Conservation (phyloP, 2,888 invertebrate genomes). For the Nephrotoma guestfalica region DNA sequence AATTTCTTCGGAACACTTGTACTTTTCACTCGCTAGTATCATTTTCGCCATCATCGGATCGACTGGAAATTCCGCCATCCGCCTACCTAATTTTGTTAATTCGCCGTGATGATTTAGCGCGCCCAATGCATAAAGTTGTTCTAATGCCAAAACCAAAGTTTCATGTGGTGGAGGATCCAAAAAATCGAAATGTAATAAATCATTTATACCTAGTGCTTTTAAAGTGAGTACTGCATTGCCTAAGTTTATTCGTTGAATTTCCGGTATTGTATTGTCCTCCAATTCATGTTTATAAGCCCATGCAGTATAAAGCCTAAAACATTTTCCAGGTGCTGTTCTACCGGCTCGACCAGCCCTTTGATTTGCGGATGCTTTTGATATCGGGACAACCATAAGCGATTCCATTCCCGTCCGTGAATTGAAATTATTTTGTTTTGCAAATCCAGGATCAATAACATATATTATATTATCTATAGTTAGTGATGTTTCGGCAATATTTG, state of each 20-base stretch:
- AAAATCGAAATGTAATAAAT: slow-evolving; percentile 96
- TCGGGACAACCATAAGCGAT: slow-evolving; percentile 94
- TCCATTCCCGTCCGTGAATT: slow-evolving; percentile 98
- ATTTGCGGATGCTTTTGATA: slow-evolving; percentile 95
- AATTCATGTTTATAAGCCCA: slow-evolving; percentile 98
- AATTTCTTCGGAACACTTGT: slow-evolving; percentile 94
- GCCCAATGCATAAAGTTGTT: slow-evolving; percentile 93
- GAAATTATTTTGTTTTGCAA: slow-evolving; percentile 97
- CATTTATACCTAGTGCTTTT: slow-evolving; percentile 94
- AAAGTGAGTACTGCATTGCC: slow-evolving; percentile 90
- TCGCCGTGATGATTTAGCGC: slow-evolving; percentile 96
- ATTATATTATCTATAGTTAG: slow-evolving; percentile 97
- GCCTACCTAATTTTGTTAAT: slow-evolving; percentile 86
- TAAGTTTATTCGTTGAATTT: slow-evolving; percentile 95
- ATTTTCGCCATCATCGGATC: slow-evolving; percentile 99
- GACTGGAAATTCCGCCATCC: slow-evolving; percentile 98
- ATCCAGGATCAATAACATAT: slow-evolving; percentile 99
- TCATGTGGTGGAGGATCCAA: slow-evolving; percentile 95
- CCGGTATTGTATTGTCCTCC: slow-evolving; percentile 95
- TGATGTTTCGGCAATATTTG: slow-evolving; percentile 98
- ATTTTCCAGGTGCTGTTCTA: slow-evolving; percentile 92
- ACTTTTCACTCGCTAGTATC: slow-evolving; percentile 93
- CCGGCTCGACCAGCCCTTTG: slow-evolving; percentile 95
- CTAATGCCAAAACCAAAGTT: slow-evolving; percentile 81
- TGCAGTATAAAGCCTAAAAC: slow-evolving; percentile 93